A percentile compares a stretch with the other conserved stretches of the same genome.
These are phyloP conservation scores for Otocyon megalotis DNA, from an alignment of 2,113 vertebrate genomes.

Conservation along the genomic window DNA sequence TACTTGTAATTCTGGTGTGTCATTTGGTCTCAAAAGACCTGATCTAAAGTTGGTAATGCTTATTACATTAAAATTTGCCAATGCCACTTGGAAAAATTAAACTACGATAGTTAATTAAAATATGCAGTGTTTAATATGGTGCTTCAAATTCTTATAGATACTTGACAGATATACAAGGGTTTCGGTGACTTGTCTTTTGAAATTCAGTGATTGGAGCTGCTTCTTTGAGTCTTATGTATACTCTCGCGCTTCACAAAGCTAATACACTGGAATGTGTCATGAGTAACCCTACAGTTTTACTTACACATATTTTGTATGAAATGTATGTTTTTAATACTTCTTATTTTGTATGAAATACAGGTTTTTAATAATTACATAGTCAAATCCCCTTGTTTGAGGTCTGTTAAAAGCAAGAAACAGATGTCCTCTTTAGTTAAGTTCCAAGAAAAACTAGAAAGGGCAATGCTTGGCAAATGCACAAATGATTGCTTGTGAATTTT, in stretches of 20 bases:
- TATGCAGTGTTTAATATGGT: constrained; percentile 14
- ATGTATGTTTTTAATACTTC: not conserved
- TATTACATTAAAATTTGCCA: constrained; percentile 64
- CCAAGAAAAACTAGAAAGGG: not conserved
- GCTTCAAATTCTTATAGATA: constrained; percentile 48
- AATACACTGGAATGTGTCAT: not conserved
- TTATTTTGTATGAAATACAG: constrained; percentile 62
- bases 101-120: constrained; percentile 64
- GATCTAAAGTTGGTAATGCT: constrained; percentile 47
- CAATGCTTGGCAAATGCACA: not conserved
- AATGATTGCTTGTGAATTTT: not conserved
- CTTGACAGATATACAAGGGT: constrained; percentile 12
- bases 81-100: constrained; percentile 63
- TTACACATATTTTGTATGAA: constrained; percentile 64
- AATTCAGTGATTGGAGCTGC: not conserved
- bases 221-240: not conserved
- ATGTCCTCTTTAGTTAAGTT: not conserved
- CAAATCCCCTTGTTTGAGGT: constrained; percentile 21
- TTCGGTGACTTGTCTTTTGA: not conserved
- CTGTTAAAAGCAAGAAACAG: not conserved
- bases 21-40: constrained; percentile 42
- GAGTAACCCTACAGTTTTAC: not conserved
- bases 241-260: not conserved
- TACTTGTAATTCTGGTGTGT: constrained; percentile 45
- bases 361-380: constrained; percentile 61